These are phyloP conservation scores for Lycaon pictus DNA, from an alignment of 2,113 vertebrate species.

Conservation along the genomic window DNA sequence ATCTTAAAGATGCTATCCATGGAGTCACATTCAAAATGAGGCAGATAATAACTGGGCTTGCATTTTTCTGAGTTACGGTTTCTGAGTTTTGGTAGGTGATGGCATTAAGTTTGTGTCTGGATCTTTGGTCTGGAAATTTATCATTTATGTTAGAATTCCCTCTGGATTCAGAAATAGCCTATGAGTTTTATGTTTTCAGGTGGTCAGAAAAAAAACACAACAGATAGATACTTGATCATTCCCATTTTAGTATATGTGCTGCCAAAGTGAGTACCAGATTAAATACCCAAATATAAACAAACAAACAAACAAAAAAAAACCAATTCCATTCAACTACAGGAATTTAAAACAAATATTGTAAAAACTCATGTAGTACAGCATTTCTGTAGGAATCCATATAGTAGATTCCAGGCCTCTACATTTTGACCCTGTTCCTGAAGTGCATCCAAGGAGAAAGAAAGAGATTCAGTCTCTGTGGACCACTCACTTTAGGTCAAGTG, in stretches of 20 bases:
- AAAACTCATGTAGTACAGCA: not conserved
- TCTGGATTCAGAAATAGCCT: conserved; percentile 33
- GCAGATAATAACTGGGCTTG: conserved; percentile 24
- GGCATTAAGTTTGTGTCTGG: conserved; percentile 32
- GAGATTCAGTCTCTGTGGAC: not conserved
- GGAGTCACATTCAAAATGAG: conserved; percentile 59
- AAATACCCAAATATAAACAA: conserved; percentile 7
- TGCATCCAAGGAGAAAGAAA: not conserved
- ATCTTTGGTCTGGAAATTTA: not conserved
- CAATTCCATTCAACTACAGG: not conserved
- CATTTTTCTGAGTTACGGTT: conserved; percentile 51
- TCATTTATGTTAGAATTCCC: conserved; percentile 49
- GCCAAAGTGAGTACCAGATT: not conserved
- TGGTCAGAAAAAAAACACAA: not conserved
- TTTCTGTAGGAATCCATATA: not conserved
- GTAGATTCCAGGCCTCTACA: not conserved
- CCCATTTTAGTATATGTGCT: not conserved
- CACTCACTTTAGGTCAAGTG: not conserved
- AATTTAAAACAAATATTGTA: conserved; percentile 61
- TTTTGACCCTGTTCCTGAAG: not conserved
- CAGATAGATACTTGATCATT: not conserved
- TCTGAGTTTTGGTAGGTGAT: not conserved
- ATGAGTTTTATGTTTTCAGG: conserved; percentile 37
- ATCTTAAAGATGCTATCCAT: conserved; percentile 66
- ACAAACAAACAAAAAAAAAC: conserved; percentile 15